A percentile compares a stretch with the other conserved stretches of the same genome.
Conservation (phyloP, 2,888 invertebrate species). For the Leptogaster cylindrica region DNA sequence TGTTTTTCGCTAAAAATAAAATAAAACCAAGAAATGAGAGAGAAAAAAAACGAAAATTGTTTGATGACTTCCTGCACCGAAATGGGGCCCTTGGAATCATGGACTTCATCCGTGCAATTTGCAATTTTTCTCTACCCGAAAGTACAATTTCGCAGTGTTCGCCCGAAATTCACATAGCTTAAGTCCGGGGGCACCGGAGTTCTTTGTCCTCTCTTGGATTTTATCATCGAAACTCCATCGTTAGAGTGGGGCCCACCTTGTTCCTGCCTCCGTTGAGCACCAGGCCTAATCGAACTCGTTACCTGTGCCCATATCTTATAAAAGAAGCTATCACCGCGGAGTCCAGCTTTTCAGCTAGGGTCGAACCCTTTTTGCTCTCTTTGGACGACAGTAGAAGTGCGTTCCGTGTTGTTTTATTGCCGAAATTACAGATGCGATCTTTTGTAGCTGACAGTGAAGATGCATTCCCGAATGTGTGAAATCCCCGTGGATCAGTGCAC, state of each 20-base stretch:
- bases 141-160: conserved; percentile 3
- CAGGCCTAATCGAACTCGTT: conserved; percentile 25
- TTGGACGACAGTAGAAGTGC: conserved; percentile 26
- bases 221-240: conserved; percentile 29
- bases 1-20: too few species aligned
- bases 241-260: conserved; percentile 36
- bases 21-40: too few species aligned
- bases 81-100: conserved; percentile 30
- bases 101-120: conserved; percentile 41
- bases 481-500: conserved; percentile 10
- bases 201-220: background rate
- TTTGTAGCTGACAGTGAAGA: conserved; percentile 38
- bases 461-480: conserved; percentile 27
- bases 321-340: conserved; percentile 3
- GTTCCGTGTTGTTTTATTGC: conserved; percentile 37
- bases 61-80: conserved; percentile 45
- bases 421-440: conserved; percentile 35
- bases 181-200: conserved; percentile 7
- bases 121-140: conserved; percentile 38
- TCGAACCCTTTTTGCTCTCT: conserved; percentile 1
- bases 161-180: background rate
- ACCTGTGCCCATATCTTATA: conserved; percentile 14
- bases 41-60: conserved; percentile 37
- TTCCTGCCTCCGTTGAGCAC: background rate
- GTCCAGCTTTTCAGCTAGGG: background rate